Conservation (phyloP, 2,797 vertebrate genomes). For the Synaphobranchus kaupii region DNA sequence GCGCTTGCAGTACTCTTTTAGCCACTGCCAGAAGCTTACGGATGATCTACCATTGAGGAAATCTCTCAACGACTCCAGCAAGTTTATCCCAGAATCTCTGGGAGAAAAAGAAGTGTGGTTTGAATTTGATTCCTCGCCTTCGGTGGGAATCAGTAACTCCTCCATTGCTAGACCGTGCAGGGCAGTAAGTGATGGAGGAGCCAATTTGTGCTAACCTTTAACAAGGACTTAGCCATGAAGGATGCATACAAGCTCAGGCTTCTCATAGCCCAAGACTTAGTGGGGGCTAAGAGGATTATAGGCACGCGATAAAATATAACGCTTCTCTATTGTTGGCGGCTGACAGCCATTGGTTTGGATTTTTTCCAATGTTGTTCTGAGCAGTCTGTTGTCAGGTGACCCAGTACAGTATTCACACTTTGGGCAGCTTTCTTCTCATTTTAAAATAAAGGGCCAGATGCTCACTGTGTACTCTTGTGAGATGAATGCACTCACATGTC, state of each 20-base stretch:
- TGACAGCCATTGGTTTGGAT: slow-evolving; percentile 16
- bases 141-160: slow-evolving; percentile 66
- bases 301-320: slow-evolving; percentile 50
- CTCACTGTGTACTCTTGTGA: background rate
- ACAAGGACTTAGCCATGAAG: slow-evolving; percentile 58
- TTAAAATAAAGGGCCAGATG: background rate
- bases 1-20: slow-evolving; percentile 60
- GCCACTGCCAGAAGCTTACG: background rate
- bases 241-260: slow-evolving; percentile 35
- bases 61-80: slow-evolving; percentile 57
- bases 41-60: slow-evolving; percentile 38
- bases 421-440: background rate
- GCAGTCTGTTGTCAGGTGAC: background rate
- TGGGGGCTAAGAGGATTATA: slow-evolving; percentile 65
- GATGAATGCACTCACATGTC: background rate
- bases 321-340: slow-evolving; percentile 51
- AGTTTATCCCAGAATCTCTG: slow-evolving; percentile 36
- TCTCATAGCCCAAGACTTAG: slow-evolving; percentile 49
- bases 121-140: slow-evolving; percentile 58
- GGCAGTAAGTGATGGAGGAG: slow-evolving; percentile 44
- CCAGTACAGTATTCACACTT: background rate
- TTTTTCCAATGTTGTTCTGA: background rate
- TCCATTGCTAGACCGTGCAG: slow-evolving; percentile 61
- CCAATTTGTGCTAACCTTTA: slow-evolving; percentile 41
- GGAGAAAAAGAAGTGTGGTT: slow-evolving; percentile 46